phyloP scores from a whole-genome alignment of 1,140 invertebrate genomes.

The Bombus balteatus region DNA sequence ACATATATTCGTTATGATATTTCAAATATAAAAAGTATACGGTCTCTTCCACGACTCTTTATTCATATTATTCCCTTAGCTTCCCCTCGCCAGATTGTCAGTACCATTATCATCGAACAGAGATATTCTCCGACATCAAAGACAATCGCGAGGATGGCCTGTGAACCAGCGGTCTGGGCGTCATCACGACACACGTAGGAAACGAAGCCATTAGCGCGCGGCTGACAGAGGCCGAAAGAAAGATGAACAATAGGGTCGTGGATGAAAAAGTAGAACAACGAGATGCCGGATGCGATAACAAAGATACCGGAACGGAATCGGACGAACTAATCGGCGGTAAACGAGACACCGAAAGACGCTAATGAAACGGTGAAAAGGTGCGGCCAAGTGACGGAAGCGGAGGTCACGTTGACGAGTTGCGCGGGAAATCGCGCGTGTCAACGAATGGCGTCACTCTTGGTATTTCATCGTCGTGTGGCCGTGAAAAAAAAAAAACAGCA shows the following conservation, averaged over 20 bases:
- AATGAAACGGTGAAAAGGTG: not conserved
- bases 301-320: not conserved
- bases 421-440: not conserved
- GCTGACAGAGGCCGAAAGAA: not conserved
- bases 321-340: not conserved
- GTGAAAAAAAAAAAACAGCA: not conserved
- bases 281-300: not conserved
- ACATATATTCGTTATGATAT: not conserved
- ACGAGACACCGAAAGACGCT: not conserved
- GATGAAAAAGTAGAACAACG: not conserved
- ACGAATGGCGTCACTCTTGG: slow-evolving; percentile 1
- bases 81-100: not conserved
- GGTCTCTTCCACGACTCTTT: not conserved
- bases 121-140: not conserved
- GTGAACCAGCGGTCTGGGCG: not conserved
- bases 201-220: not conserved
- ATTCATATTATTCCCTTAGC: too few relatives aligned
- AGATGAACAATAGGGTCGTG: not conserved
- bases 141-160: not conserved
- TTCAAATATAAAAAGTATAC: not conserved
- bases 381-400: too few relatives aligned
- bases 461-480: slow-evolving; percentile 22
- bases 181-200: not conserved
- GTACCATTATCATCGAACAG: too few relatives aligned
- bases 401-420: not conserved